A percentile compares a stretch with the other conserved stretches of the same genome.
phyloP scores from a whole-genome alignment of 2,888 invertebrate species.

The Abscondita cerata region DNA sequence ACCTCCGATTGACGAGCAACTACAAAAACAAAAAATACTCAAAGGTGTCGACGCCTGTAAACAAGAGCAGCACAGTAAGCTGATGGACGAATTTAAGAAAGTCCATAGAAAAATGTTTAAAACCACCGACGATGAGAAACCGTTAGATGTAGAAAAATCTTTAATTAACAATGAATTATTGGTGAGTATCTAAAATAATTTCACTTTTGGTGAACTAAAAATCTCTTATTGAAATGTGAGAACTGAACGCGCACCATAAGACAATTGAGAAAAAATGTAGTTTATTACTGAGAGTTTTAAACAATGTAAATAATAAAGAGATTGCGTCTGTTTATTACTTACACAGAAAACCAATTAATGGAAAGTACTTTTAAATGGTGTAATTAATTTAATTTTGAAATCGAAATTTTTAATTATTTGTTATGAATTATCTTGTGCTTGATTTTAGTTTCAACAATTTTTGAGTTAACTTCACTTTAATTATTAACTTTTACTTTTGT shows the following conservation, averaged over 20 bases:
- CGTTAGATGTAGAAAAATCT: conserved; percentile 19
- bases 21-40: conserved; percentile 55
- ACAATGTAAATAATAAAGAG: conserved; percentile 6
- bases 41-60: conserved; percentile 66
- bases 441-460: too few relatives aligned
- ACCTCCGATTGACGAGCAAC: conserved; percentile 55
- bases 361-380: background rate
- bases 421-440: too few relatives aligned
- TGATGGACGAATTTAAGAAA: conserved; percentile 90
- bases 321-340: background rate
- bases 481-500: too few relatives aligned
- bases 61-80: conserved; percentile 73
- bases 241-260: background rate
- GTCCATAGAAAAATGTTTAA: conserved; percentile 89
- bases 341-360: background rate
- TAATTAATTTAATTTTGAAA: conserved; percentile 2
- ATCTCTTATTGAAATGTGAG: background rate
- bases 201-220: conserved; percentile 20
- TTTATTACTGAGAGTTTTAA: background rate
- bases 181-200: conserved; percentile 21
- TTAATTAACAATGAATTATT: conserved; percentile 15
- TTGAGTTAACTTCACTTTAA: too few relatives aligned
- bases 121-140: conserved; percentile 41
- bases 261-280: background rate
- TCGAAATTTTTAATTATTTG: too few relatives aligned